phyloP scores from a whole-genome alignment of 2,797 vertebrate genomes.

The Danio kyathit region DNA sequence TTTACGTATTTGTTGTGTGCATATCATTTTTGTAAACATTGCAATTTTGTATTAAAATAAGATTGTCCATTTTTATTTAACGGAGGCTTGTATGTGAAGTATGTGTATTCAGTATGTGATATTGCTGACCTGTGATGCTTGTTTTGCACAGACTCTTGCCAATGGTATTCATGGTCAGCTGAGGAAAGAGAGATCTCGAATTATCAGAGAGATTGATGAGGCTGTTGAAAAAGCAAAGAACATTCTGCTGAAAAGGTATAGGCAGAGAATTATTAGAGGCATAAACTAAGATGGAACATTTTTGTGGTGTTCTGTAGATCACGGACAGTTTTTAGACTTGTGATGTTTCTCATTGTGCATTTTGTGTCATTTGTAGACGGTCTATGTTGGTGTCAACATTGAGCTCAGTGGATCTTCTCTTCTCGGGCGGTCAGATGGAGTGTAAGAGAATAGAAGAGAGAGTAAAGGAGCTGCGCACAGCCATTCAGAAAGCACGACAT shows the following conservation, averaged over 20 bases:
- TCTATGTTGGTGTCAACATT: constrained; percentile 66
- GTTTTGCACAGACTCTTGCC: constrained; percentile 64
- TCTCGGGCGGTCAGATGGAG: constrained; percentile 51
- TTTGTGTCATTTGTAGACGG: constrained; percentile 61
- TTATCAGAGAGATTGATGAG: constrained; percentile 69
- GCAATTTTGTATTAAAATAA: not conserved
- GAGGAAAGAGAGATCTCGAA: constrained; percentile 65
- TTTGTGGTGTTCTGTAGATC: not conserved
- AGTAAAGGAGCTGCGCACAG: constrained; percentile 61
- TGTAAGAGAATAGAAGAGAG: constrained; percentile 65
- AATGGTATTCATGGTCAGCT: constrained; percentile 59
- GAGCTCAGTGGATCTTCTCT: constrained; percentile 59
- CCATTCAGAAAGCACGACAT: constrained; percentile 75
- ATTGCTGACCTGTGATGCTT: not conserved
- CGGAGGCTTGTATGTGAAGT: not conserved
- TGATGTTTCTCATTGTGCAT: not conserved
- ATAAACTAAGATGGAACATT: not conserved
- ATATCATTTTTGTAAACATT: not conserved
- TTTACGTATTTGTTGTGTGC: too few species aligned
- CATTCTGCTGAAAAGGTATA: constrained; percentile 71
- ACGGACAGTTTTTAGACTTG: not conserved
- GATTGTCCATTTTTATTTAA: not conserved
- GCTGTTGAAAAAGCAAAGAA: constrained; percentile 61
- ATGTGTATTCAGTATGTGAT: not conserved
- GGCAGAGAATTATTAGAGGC: not conserved